Base-by-base conservation (phyloP, 2,113 vertebrate genomes). In the Oryzias woworae region DNA sequence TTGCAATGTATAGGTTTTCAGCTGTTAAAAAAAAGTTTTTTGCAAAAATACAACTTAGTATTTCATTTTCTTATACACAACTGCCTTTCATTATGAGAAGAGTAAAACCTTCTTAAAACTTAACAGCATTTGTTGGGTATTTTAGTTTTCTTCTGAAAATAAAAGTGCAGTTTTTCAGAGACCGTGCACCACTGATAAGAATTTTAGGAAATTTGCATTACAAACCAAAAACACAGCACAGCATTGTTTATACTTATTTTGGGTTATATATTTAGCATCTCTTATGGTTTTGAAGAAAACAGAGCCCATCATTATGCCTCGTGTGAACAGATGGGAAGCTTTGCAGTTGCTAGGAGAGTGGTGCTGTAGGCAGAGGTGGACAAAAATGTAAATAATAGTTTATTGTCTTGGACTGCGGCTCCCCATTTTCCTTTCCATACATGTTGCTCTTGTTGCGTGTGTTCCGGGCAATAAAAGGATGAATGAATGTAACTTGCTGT, bases 171-270 rank as follows among this genome's bases (percentile, higher is more conserved):
- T 15, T 1, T 51, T 73, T 78, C 12, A 53, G 23, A 18, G 45
- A 16, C 24, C 48, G 1, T 52, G 17, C 36, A 4, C 53, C 23
- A 36, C 70, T 54, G 12, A 44, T 62, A 7, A 36, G 18, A 49
- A n/a, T 65, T 76, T 71, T 16, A 66, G 57, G 51, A 1, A 64
- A 23, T 84, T 74, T 13, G 53, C 14, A 22, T 73, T 50, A 62
- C 64, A 78, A 73, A 56, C 62, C 67, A 61, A 75, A 82, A 82
- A 83, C 67, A 81, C 66, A 80, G 71, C 67, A 63, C 16, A 14
- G 28, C 64, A 78, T 87, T 87, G 78, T 82, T 75, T 70, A 2
- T 60, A 43, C 53, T 84, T 80, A 85, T 85, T 87, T 75, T 55
- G 51, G 48, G 75, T 26, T 51, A 49, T 78, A 74, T 69, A 81